phyloP scores from a whole-genome alignment of 2,113 vertebrate species.

The Tenrec ecaudatus region DNA sequence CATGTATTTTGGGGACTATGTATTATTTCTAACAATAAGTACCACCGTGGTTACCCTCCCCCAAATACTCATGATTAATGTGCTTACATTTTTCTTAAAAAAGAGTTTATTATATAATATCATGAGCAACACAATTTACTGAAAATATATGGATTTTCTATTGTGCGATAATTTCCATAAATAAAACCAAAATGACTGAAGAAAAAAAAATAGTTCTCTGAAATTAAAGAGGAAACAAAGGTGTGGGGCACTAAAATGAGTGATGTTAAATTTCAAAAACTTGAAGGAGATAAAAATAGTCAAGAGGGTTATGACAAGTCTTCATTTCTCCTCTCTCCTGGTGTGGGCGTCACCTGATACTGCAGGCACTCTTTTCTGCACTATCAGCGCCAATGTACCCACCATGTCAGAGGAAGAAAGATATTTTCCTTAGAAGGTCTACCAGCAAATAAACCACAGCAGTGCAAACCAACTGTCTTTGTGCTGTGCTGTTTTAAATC shows the following conservation, averaged over 20 bases:
- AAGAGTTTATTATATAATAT: slow-evolving; percentile 28
- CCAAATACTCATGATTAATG: neutral
- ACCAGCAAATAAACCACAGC: no score
- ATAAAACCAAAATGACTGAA: neutral
- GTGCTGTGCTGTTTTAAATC: no score
- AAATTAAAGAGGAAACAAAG: neutral
- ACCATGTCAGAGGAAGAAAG: no score
- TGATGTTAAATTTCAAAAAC: slow-evolving; percentile 17
- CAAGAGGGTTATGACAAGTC: neutral
- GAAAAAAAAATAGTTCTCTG: neutral
- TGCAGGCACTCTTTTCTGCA: no score
- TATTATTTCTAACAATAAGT: neutral
- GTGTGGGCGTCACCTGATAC: no score
- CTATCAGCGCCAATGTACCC: no score
- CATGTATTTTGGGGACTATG: neutral
- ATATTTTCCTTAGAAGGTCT: no score
- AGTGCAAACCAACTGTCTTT: no score
- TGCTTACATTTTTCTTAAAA: slow-evolving; percentile 2
- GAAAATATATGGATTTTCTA: neutral
- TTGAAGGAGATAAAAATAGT: neutral
- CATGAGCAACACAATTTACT: neutral
- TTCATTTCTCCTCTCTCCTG: no score
- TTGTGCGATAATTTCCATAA: neutral
- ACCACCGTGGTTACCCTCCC: no score
- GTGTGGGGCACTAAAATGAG: neutral